Percentiles rank a stretch among this genome's conserved stretches.
Conservation (phyloP, 2,797 vertebrate genomes). For the Labeo calbasu region DNA sequence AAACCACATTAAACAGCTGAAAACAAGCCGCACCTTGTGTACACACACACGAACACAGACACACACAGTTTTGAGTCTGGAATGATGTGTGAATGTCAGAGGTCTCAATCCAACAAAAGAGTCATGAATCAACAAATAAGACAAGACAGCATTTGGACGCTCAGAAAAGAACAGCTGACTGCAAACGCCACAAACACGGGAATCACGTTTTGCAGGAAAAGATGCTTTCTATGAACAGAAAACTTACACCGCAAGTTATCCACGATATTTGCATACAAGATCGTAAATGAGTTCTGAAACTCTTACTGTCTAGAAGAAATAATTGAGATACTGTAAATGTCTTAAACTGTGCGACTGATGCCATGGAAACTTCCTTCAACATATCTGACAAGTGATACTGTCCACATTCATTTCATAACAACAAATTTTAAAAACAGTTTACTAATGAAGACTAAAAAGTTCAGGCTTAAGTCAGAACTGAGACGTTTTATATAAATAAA, state of each 20-base stretch:
- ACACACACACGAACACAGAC: slow-evolving; percentile 27
- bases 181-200: not conserved
- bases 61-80: slow-evolving; percentile 60
- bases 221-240: not conserved
- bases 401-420: not conserved
- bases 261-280: not conserved
- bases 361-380: not conserved
- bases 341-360: not conserved
- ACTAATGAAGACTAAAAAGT: not conserved
- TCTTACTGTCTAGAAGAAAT: not conserved
- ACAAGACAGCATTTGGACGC: not conserved
- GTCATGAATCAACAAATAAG: slow-evolving; percentile 7
- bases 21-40: slow-evolving; percentile 49
- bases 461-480: not conserved
- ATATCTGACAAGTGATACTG: not conserved
- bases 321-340: not conserved
- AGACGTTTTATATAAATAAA: not conserved
- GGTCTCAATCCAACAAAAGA: slow-evolving; percentile 24
- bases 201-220: not conserved
- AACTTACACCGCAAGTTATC: not conserved
- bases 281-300: not conserved
- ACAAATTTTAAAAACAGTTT: no score
- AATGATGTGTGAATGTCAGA: slow-evolving; percentile 7
- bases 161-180: slow-evolving; percentile 16
- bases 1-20: slow-evolving; percentile 47